Percentiles rank a stretch among this genome's conserved stretches.
Evolutionary conservation across 2,888 invertebrate genomes (phyloP).

Genomic region (Archips crataeganus): DNA sequence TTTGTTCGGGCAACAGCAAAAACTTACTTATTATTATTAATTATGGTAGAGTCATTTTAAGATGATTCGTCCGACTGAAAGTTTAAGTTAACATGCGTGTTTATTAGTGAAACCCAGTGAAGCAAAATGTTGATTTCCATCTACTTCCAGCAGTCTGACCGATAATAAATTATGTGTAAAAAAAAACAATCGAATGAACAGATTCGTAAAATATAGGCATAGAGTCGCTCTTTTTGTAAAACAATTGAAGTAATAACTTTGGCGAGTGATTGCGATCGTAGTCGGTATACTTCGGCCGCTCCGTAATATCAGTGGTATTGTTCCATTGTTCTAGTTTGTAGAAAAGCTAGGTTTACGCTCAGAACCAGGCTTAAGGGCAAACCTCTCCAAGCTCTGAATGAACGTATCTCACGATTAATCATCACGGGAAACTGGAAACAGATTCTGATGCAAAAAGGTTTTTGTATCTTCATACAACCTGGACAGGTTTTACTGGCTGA

Average conservation of each 20-base stretch:
- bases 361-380: conserved; percentile 4
- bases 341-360: conserved; percentile 15
- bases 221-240: neutral
- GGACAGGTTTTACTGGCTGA: neutral
- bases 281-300: neutral
- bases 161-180: neutral
- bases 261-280: conserved; percentile 19
- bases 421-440: neutral
- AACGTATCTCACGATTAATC: neutral
- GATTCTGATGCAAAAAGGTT: neutral
- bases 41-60: too few relatives aligned
- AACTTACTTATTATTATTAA: too few relatives aligned
- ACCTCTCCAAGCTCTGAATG: neutral
- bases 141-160: too few relatives aligned
- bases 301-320: conserved; percentile 20
- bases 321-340: conserved; percentile 25
- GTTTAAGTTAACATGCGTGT: too few relatives aligned
- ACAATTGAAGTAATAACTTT: conserved; percentile 28
- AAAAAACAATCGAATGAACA: neutral
- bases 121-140: too few relatives aligned
- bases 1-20: too few relatives aligned
- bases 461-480: neutral
- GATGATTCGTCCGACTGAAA: too few relatives aligned
- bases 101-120: too few relatives aligned
- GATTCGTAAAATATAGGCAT: neutral